These are phyloP conservation scores for Tangara arthus DNA, from an alignment of 2,797 vertebrate species.

Conservation along the genomic window DNA sequence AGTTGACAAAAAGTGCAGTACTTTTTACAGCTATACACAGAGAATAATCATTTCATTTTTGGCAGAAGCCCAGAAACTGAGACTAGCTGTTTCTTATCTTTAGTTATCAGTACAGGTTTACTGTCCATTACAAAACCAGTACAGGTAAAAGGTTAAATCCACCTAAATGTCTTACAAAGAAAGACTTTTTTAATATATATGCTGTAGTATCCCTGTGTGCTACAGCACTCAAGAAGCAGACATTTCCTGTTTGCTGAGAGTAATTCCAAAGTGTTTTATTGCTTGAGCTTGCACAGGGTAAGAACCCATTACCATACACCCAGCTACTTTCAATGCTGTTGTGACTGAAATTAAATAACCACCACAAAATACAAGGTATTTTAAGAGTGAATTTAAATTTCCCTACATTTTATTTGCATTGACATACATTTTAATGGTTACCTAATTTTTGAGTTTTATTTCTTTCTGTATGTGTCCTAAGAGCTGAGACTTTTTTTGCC, in stretches of 20 bases:
- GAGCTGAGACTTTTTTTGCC: not conserved
- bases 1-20: conserved; percentile 50
- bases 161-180: conserved; percentile 36
- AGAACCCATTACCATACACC: conserved; percentile 33
- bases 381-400: conserved; percentile 23
- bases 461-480: not conserved
- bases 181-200: conserved; percentile 11
- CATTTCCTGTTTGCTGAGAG: not conserved
- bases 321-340: not conserved
- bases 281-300: conserved; percentile 12
- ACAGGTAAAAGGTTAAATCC: not conserved
- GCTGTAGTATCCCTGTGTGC: conserved; percentile 2
- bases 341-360: conserved; percentile 42
- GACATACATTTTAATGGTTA: conserved; percentile 17
- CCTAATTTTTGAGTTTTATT: conserved; percentile 26
- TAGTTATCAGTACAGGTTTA: conserved; percentile 22
- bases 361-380: not conserved
- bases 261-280: conserved; percentile 32
- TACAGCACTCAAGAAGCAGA: conserved; percentile 6
- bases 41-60: conserved; percentile 59
- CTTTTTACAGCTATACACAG: conserved; percentile 19
- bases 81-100: conserved; percentile 63
- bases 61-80: conserved; percentile 4
- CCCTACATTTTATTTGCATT: not conserved
- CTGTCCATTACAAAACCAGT: conserved; percentile 23